Percentiles rank a stretch among this genome's conserved stretches.
Evolutionary conservation across 2,113 vertebrate species (phyloP).

Genomic region (Apteryx mantelli): DNA sequence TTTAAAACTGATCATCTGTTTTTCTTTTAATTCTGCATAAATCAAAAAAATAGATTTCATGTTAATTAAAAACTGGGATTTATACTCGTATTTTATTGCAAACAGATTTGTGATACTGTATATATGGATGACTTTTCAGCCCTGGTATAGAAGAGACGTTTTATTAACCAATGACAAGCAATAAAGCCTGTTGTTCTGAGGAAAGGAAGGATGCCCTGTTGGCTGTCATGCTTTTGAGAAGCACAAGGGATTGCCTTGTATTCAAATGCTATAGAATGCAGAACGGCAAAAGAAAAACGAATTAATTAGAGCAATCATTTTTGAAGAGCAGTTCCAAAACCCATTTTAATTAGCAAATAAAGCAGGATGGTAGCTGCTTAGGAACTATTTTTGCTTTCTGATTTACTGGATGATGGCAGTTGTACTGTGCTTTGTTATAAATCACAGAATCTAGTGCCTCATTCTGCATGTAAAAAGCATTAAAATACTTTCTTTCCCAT

Average conservation of each 20-base stretch:
- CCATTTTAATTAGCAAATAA: slow-evolving; percentile 69
- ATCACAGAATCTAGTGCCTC: slow-evolving; percentile 55
- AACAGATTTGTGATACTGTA: slow-evolving; percentile 17
- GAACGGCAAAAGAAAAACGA: slow-evolving; percentile 32
- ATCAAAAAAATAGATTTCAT: slow-evolving; percentile 68
- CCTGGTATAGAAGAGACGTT: not conserved
- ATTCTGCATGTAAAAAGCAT: slow-evolving; percentile 30
- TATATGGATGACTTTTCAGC: not conserved
- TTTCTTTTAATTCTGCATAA: slow-evolving; percentile 60
- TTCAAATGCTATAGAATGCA: slow-evolving; percentile 17
- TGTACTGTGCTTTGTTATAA: slow-evolving; percentile 17
- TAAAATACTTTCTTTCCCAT: slow-evolving; percentile 29
- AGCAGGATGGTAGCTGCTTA: slow-evolving; percentile 51
- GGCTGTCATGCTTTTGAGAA: not conserved
- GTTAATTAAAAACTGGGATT: slow-evolving; percentile 72
- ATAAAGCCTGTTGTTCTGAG: slow-evolving; percentile 2
- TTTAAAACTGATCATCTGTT: slow-evolving; percentile 62
- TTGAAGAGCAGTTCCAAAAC: slow-evolving; percentile 43
- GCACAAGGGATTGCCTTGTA: not conserved
- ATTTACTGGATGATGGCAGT: slow-evolving; percentile 39
- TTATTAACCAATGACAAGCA: slow-evolving; percentile 26
- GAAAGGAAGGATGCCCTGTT: not conserved
- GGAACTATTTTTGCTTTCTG: slow-evolving; percentile 58
- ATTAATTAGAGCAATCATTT: slow-evolving; percentile 70
- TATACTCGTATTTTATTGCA: slow-evolving; percentile 44